Percentiles rank a stretch among this genome's conserved stretches.
Evolutionary conservation across 2,113 vertebrate genomes (phyloP).

Genomic region (Amphiprion ocellaris): DNA sequence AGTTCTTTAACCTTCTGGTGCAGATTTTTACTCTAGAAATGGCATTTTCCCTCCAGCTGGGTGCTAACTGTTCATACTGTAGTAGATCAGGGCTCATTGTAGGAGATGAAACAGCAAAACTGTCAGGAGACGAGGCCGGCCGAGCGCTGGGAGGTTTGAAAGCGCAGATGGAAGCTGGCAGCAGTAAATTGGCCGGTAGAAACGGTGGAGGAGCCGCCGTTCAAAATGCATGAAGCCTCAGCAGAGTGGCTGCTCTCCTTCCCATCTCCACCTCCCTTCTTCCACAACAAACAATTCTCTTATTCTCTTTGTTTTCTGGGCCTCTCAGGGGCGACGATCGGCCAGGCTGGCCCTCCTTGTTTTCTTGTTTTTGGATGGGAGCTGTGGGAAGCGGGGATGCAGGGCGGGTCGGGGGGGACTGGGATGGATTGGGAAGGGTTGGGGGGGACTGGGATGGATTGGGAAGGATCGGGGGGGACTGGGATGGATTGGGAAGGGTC

Average conservation of each 20-base stretch:
- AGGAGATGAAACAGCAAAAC: constrained; percentile 75
- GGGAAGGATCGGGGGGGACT: too few species aligned
- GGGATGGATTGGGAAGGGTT: too few species aligned
- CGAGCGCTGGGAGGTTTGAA: constrained; percentile 64
- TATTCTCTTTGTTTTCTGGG: constrained; percentile 59
- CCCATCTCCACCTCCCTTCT: neutral
- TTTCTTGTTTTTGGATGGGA: constrained; percentile 14
- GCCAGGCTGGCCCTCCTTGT: too few species aligned
- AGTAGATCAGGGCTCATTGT: constrained; percentile 61
- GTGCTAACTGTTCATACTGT: constrained; percentile 27
- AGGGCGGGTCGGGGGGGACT: constrained; percentile 17
- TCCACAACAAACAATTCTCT: constrained; percentile 45
- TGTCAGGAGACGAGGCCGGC: constrained; percentile 55
- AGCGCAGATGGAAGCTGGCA: constrained; percentile 74
- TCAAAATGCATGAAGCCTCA: constrained; percentile 79
- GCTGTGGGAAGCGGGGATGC: constrained; percentile 9
- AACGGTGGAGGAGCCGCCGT: constrained; percentile 41
- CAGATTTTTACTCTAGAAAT: constrained; percentile 17
- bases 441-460: too few species aligned
- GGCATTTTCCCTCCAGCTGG: constrained; percentile 33
- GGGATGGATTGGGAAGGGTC: too few species aligned
- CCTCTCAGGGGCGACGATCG: neutral
- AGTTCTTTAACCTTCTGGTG: fast-evolving
- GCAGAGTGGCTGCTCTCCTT: constrained; percentile 44
- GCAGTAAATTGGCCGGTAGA: constrained; percentile 73